phyloP scores from a whole-genome alignment of 2,888 invertebrate genomes.

The Tineola bisselliella region DNA sequence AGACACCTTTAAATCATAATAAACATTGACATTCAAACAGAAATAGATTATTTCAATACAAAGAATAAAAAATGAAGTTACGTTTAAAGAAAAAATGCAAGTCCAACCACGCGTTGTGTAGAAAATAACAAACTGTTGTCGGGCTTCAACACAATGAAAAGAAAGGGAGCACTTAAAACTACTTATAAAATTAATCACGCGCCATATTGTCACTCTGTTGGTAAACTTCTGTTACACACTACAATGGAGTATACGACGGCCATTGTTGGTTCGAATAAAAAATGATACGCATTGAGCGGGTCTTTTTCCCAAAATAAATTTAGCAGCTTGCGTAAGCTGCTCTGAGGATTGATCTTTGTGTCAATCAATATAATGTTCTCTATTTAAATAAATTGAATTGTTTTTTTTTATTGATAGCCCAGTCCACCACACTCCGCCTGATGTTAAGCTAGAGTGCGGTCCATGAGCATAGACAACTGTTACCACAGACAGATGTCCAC shows the following conservation, averaged over 20 bases:
- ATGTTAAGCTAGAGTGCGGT: no score
- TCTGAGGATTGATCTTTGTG: constrained; percentile 35
- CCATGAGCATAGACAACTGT: no score
- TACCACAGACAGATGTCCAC: no score
- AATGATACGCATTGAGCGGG: constrained; percentile 20
- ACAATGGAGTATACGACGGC: constrained; percentile 32
- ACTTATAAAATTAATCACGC: constrained; percentile 59
- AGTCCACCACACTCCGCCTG: no score
- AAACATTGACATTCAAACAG: neutral
- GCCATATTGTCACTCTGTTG: constrained; percentile 44
- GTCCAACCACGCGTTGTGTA: constrained; percentile 5
- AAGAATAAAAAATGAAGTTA: neutral
- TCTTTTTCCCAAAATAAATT: constrained; percentile 40
- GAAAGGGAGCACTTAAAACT: constrained; percentile 37
- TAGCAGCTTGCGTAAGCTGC: constrained; percentile 21
- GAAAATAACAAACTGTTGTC: neutral
- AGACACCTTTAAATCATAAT: neutral
- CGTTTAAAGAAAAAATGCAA: neutral
- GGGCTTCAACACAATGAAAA: constrained; percentile 7
- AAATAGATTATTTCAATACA: neutral
- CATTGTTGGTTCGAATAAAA: constrained; percentile 16
- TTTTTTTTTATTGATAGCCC: neutral
- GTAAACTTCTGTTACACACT: constrained; percentile 42
- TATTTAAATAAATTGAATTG: neutral
- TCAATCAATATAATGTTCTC: constrained; percentile 25